Evolutionary conservation across 2,888 invertebrate species (phyloP), one percentile per base, ranked within the genome.

Genomic region (Nymphalis c-album): DNA sequence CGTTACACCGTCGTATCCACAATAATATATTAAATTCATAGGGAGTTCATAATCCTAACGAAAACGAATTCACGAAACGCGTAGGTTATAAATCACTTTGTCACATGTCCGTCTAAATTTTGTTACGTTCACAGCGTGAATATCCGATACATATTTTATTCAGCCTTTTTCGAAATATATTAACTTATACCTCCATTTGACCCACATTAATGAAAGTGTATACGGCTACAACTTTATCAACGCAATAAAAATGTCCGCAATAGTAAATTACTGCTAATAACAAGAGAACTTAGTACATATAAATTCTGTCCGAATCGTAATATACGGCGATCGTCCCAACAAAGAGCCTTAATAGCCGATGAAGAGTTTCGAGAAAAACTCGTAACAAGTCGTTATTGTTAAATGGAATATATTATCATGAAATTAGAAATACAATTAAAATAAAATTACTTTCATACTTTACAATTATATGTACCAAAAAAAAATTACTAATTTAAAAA

Each of bases 191-290:
- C 2, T 40, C 13, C 13, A 0, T 40, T 13, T 40, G 18, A 53
- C 53, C 22, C 7, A 22, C 16, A 53, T 22, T 53, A 26, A 26
- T 51, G 51, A 20, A 22, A 45, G 40, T 45, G 46, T 35, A 57
- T n/a, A 40, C 1, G 31, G 47, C 22, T 17, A 53, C 48, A 16
- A 10, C 26, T 22, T 16, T 47, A 31, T n/a, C 5, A 64, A 47
- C 47, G 60, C 63, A 57, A 60, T 64, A 68, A 68, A 64, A 68
- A 60, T 60, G 60, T 68, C 60, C 57, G 46, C 63, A 40, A 57
- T 55, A 64, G 55, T 68, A 68, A 68, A 68, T 60, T 64, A 64
- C 55, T 64, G 63, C 60, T 68, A 64, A 64, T 68, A 68, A 64
- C 68, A 57, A 57, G 55, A 63, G 64, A 68, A 35, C 51, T 58